phyloP scores from a whole-genome alignment of 1,140 invertebrate species.

The Lordiphosa collinella region DNA sequence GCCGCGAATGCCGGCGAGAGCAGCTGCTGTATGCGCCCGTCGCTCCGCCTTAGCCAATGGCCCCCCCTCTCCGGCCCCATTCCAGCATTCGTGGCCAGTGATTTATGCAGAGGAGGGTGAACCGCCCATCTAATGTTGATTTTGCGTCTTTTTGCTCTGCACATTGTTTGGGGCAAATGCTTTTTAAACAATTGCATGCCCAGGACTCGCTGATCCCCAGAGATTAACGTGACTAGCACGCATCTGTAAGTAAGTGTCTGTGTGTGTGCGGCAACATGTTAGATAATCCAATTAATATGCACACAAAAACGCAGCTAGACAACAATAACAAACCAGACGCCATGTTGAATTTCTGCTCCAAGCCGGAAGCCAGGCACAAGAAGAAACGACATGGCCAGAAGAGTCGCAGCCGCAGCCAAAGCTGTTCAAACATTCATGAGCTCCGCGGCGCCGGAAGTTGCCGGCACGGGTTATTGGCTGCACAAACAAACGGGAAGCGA shows the following conservation, averaged over 20 bases:
- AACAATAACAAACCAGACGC: conserved; percentile 10
- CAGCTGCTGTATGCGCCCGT: conserved; percentile 23
- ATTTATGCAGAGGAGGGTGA: conserved; percentile 51
- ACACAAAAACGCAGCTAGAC: conserved; percentile 14
- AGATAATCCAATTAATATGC: conserved; percentile 19
- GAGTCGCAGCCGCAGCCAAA: background rate
- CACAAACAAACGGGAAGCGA: conserved; percentile 11
- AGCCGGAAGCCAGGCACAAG: background rate
- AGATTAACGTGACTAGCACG: conserved; percentile 66
- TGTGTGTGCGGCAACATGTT: background rate
- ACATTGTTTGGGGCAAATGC: conserved; percentile 64
- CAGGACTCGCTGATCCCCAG: conserved; percentile 48
- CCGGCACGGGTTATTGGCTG: conserved; percentile 10
- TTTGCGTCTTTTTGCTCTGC: conserved; percentile 57
- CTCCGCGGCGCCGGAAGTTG: conserved; percentile 8
- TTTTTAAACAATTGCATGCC: conserved; percentile 74
- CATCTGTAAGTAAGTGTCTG: conserved; percentile 1
- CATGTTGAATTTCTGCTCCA: conserved; percentile 3
- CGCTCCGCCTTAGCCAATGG: conserved; percentile 6
- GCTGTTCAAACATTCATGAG: conserved; percentile 18
- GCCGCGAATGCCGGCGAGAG: conserved; percentile 17
- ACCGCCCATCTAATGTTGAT: conserved; percentile 60
- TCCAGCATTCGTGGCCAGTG: conserved; percentile 17
- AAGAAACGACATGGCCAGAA: background rate
- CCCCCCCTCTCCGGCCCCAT: background rate